These are phyloP conservation scores for Schizopygopsis pylzovi DNA, from an alignment of 2,797 vertebrate genomes.

Conservation along the genomic window DNA sequence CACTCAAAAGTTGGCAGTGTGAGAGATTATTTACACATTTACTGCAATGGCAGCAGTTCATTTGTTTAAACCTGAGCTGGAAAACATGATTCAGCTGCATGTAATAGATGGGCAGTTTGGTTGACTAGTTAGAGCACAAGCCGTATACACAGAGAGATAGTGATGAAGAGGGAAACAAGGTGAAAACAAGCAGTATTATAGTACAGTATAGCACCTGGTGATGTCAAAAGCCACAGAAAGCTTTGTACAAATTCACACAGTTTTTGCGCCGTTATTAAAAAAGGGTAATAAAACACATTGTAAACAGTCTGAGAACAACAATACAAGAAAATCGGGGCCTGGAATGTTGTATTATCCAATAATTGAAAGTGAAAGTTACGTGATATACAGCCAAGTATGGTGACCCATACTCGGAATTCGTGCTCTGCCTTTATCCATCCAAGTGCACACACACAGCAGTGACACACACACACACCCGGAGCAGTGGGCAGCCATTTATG, in stretches of 20 bases:
- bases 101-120: constrained; percentile 46
- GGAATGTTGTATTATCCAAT: constrained; percentile 53
- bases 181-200: constrained; percentile 60
- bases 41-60: constrained; percentile 53
- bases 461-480: too few relatives aligned
- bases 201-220: constrained; percentile 61
- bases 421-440: too few relatives aligned
- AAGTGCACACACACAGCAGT: too few relatives aligned
- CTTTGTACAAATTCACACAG: constrained; percentile 54
- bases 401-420: too few relatives aligned
- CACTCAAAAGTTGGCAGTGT: constrained; percentile 42
- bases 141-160: constrained; percentile 20
- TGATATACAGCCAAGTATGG: too few relatives aligned
- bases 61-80: constrained; percentile 64
- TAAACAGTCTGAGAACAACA: constrained; percentile 60
- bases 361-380: background rate
- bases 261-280: constrained; percentile 54
- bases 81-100: constrained; percentile 48
- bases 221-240: constrained; percentile 58
- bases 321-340: constrained; percentile 28
- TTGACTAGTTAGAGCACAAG: constrained; percentile 45
- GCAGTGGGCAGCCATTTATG: too few relatives aligned
- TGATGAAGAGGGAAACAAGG: constrained; percentile 42
- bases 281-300: constrained; percentile 59
- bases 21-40: constrained; percentile 50